These are phyloP conservation scores for Onychomys leucogaster DNA, from an alignment of 2,797 vertebrate genomes.

Conservation along the genomic window DNA sequence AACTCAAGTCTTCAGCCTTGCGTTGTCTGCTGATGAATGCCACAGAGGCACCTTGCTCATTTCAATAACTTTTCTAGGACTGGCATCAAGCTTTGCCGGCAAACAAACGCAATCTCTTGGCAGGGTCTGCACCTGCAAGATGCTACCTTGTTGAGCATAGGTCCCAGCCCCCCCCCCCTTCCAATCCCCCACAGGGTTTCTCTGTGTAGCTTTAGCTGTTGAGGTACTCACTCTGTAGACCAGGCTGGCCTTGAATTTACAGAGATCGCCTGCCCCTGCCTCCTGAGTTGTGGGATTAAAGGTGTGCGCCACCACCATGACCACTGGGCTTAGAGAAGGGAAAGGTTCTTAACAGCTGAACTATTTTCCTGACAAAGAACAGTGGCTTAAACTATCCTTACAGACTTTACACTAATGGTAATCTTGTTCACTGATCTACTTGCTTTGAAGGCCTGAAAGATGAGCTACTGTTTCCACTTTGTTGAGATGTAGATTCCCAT, in stretches of 20 bases:
- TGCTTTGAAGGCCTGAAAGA: neutral
- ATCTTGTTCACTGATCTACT: neutral
- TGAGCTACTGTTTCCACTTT: neutral
- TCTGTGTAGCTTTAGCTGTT: neutral
- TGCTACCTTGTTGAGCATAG: neutral
- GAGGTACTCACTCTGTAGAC: neutral
- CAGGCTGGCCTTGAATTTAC: neutral
- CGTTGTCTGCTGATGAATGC: too few species aligned
- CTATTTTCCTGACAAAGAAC: slow-evolving; percentile 22
- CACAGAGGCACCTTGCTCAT: neutral
- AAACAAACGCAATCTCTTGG: neutral
- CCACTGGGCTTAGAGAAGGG: neutral
- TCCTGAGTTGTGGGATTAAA: neutral
- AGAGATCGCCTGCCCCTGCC: neutral
- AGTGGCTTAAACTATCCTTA: neutral
- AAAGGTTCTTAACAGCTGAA: slow-evolving; percentile 4
- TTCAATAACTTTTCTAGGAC: neutral
- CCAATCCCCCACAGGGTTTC: neutral
- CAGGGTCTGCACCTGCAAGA: slow-evolving; percentile 10
- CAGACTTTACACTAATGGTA: neutral
- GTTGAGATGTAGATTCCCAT: neutral
- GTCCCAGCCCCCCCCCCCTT: too few species aligned
- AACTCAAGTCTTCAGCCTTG: neutral
- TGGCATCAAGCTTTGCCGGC: slow-evolving; percentile 5
- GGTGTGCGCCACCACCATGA: neutral